Evolutionary conservation across 2,113 vertebrate species (phyloP).

Genomic region (Rhizomys pruinosus): DNA sequence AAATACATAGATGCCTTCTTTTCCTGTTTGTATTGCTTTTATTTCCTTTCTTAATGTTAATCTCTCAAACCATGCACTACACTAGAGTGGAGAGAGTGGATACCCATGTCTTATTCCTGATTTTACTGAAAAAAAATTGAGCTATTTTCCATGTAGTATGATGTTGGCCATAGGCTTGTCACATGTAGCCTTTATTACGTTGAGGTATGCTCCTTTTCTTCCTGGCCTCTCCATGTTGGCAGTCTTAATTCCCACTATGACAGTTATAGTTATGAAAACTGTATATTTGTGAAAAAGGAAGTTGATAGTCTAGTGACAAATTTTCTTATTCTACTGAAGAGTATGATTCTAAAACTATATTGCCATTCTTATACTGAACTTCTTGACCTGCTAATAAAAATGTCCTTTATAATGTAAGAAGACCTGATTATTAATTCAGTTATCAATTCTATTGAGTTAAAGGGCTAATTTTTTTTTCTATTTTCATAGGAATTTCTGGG

Average conservation of each 20-base stretch:
- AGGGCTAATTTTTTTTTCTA: no score
- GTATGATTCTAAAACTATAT: neutral
- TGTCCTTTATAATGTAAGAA: slow-evolving; percentile 47
- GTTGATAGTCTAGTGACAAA: neutral
- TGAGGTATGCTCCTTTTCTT: neutral
- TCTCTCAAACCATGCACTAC: neutral
- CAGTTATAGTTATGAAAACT: slow-evolving; percentile 2
- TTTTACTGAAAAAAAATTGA: neutral
- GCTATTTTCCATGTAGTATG: neutral
- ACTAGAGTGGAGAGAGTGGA: no score
- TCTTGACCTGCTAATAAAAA: slow-evolving; percentile 5
- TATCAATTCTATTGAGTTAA: slow-evolving; percentile 15
- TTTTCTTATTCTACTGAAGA: slow-evolving; percentile 6
- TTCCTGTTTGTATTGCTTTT: neutral
- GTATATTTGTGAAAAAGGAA: slow-evolving; percentile 26
- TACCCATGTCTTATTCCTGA: neutral
- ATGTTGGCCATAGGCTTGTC: neutral
- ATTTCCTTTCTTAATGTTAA: neutral
- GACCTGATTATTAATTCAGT: neutral
- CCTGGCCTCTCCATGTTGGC: neutral
- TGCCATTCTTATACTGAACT: neutral
- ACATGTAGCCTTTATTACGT: no score
- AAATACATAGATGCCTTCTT: neutral
- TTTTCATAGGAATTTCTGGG: no score
- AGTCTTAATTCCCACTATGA: no score